Conservation (phyloP, 2,888 invertebrate species). For the Sepioteuthis lessoniana region DNA sequence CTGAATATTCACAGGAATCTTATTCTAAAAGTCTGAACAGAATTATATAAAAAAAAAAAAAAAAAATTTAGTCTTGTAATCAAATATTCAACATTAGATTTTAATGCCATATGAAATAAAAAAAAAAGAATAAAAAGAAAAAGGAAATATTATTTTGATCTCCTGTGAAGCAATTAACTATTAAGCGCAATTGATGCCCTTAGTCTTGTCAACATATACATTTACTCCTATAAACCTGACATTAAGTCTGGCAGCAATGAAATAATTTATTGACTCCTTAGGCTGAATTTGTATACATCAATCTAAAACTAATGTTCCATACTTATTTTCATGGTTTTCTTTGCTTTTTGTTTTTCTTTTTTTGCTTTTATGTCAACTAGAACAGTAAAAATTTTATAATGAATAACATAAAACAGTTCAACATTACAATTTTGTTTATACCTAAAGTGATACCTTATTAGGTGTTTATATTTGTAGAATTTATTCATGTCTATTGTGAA, state of each 20-base stretch:
- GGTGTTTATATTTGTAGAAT: background rate
- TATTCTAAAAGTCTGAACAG: background rate
- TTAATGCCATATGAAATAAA: background rate
- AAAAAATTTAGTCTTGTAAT: background rate
- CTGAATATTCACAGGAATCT: background rate
- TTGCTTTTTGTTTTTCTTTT: no score
- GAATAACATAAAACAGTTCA: background rate
- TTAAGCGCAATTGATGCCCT: background rate
- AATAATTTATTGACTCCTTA: background rate
- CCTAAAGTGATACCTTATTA: background rate
- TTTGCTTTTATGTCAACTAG: background rate
- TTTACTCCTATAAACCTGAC: background rate
- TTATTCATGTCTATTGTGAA: background rate
- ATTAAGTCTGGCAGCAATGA: background rate
- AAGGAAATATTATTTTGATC: background rate
- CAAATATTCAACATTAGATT: background rate
- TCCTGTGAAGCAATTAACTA: background rate
- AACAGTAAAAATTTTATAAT: background rate
- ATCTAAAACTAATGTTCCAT: background rate
- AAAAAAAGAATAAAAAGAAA: background rate
- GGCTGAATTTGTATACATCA: background rate
- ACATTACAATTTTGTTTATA: background rate
- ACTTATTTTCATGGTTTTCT: background rate
- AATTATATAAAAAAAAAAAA: no score
- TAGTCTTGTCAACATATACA: background rate